Percentiles rank a stretch among this genome's conserved stretches.
These are phyloP conservation scores for Helobdella robusta DNA, from an alignment of 2,888 invertebrate genomes.

Conservation along the genomic window DNA sequence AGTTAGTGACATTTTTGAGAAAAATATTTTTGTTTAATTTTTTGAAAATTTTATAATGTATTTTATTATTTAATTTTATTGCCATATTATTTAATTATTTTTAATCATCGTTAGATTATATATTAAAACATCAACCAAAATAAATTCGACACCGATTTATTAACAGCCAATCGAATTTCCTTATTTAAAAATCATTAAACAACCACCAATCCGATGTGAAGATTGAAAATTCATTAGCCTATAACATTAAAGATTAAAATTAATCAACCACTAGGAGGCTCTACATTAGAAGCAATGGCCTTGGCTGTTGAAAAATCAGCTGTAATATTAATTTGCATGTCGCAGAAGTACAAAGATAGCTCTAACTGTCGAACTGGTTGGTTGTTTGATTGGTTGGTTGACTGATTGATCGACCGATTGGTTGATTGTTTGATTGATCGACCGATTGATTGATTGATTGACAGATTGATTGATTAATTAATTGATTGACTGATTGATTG, in stretches of 20 bases:
- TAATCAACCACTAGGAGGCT: no score
- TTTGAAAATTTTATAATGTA: not conserved
- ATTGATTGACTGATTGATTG: not conserved
- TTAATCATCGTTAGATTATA: not conserved
- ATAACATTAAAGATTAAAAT: no score
- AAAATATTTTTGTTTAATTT: not conserved
- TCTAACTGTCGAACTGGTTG: conserved; percentile 38
- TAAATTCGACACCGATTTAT: no score
- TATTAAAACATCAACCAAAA: not conserved
- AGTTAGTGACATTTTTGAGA: conserved; percentile 28
- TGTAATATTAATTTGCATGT: conserved; percentile 37
- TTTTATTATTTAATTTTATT: no score
- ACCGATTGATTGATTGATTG: conserved; percentile 37
- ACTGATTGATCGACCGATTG: not conserved
- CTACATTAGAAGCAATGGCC: conserved; percentile 39
- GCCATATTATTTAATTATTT: not conserved
- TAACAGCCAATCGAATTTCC: no score
- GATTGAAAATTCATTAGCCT: no score
- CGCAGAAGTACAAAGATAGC: conserved; percentile 39
- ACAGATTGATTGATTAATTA: not conserved
- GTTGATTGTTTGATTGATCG: not conserved
- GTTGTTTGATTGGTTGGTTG: no score
- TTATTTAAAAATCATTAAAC: no score
- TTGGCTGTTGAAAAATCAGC: conserved; percentile 37
- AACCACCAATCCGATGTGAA: no score